Base-by-base conservation (phyloP, 1,140 invertebrate genomes). In the Lethrus apterus region DNA sequence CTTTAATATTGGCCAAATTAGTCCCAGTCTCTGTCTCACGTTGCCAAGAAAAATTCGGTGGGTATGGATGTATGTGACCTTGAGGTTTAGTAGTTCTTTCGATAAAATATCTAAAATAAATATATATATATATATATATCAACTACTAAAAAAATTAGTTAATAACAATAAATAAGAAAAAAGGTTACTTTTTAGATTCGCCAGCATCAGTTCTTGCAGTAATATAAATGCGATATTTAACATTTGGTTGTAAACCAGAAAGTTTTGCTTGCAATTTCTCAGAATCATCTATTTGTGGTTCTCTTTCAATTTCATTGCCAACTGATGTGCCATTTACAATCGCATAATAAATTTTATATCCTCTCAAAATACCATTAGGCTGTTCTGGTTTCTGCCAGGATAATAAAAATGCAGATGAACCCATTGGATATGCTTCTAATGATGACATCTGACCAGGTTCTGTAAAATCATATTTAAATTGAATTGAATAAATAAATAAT, bases 311-410 rank as follows among this genome's bases (percentile, higher is more conserved):
- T 47, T 60, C 51, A 15, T 58, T 50, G 19, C 78, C 78, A 0
- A 90, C 70, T 31, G 72, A 71, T 0, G 83, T 86, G 23, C 79
- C 79, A 33, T 80, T 78, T 0, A 95, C 86, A 56, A 81, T 76
- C 60, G 89, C 80, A 66, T 92, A 95, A 63, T 86, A 90, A 56
- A 98, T 87, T 63, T 85, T 84, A 66, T 98, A 98, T 5, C 93
- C 93, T 1, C 83, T 93, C 0, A 98, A 67, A 47, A 86, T 77
- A 17, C 96, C 96, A 70, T 99, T 99, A 11, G 89, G 83, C 60
- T 93, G 84, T 13, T 88, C 76, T 0, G 96, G 96, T 61, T 84
- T 84, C 60, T 91, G 84, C 96, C 96, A 99, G 38, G 79, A 80
- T 1, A 98, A 69, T 38, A 83, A 78, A 58, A 97, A 81, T 9